Evolutionary conservation across 2,113 vertebrate genomes (phyloP).

Genomic region (Eidolon helvum): DNA sequence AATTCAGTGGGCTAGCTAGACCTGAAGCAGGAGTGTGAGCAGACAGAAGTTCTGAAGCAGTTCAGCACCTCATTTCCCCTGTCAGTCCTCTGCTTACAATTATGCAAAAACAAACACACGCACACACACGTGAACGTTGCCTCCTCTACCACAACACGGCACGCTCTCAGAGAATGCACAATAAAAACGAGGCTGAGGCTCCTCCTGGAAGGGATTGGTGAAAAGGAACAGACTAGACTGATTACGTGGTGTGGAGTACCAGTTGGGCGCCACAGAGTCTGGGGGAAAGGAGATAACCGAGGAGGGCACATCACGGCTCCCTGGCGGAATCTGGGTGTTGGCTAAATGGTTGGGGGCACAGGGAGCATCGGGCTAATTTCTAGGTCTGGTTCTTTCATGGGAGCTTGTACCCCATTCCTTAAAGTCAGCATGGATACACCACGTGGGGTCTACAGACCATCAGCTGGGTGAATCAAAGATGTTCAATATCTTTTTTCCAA

Average conservation of each 20-base stretch:
- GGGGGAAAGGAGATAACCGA: fast-evolving
- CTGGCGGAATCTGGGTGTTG: fast-evolving
- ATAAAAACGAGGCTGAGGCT: neutral
- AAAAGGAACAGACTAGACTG: neutral
- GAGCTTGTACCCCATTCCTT: fast-evolving
- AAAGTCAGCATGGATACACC: fast-evolving
- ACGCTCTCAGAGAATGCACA: fast-evolving
- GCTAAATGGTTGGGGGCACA: neutral
- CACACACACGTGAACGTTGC: too few relatives aligned
- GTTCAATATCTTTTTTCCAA: neutral
- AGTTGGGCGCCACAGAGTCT: fast-evolving
- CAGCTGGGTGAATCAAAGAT: neutral
- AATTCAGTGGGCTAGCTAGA: fast-evolving
- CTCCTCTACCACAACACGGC: fast-evolving
- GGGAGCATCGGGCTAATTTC: neutral
- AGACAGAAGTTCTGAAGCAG: fast-evolving
- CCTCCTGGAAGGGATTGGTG: fast-evolving
- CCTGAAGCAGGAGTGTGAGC: fast-evolving
- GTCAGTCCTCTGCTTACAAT: neutral
- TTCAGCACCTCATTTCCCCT: neutral
- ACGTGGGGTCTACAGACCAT: neutral
- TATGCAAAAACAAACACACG: neutral
- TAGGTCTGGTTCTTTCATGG: neutral
- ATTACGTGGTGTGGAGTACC: fast-evolving
- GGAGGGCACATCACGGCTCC: fast-evolving